Evolutionary conservation across 2,888 invertebrate species (phyloP).

Genomic region (Phymatocera aterrima): DNA sequence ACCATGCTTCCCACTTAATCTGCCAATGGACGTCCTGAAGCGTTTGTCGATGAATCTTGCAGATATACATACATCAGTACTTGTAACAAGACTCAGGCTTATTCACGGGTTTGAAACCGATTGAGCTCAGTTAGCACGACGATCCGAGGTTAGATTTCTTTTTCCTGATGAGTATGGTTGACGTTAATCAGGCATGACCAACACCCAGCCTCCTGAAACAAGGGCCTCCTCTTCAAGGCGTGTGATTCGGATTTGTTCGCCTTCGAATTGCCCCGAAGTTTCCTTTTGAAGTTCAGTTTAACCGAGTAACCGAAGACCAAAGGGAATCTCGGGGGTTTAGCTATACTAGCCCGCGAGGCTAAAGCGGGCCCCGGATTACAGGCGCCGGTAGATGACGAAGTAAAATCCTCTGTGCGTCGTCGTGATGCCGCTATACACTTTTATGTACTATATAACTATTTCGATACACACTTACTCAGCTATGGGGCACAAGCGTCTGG

Average conservation of each 20-base stretch:
- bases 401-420: slow-evolving; percentile 51
- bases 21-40: no score
- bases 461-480: neutral
- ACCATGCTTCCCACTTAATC: no score
- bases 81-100: neutral
- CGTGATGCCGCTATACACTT: slow-evolving; percentile 26
- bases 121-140: slow-evolving; percentile 7
- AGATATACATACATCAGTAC: neutral
- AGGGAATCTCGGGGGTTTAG: slow-evolving; percentile 54
- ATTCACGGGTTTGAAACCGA: neutral
- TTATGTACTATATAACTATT: neutral
- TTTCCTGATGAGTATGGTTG: slow-evolving; percentile 45
- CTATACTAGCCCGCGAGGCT: neutral
- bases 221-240: slow-evolving; percentile 49
- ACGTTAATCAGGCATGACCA: slow-evolving; percentile 56
- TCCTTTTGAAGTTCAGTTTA: slow-evolving; percentile 47
- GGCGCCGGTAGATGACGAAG: slow-evolving; percentile 69
- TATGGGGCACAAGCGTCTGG: neutral
- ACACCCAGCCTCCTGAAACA: slow-evolving; percentile 48
- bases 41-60: no score
- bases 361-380: slow-evolving; percentile 53
- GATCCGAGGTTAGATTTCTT: slow-evolving; percentile 41
- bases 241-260: slow-evolving; percentile 60
- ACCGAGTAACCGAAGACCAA: slow-evolving; percentile 56
- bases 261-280: slow-evolving; percentile 38